Evolutionary conservation across 2,113 vertebrate species (phyloP).

Genomic region (Pyrgilauda ruficollis): DNA sequence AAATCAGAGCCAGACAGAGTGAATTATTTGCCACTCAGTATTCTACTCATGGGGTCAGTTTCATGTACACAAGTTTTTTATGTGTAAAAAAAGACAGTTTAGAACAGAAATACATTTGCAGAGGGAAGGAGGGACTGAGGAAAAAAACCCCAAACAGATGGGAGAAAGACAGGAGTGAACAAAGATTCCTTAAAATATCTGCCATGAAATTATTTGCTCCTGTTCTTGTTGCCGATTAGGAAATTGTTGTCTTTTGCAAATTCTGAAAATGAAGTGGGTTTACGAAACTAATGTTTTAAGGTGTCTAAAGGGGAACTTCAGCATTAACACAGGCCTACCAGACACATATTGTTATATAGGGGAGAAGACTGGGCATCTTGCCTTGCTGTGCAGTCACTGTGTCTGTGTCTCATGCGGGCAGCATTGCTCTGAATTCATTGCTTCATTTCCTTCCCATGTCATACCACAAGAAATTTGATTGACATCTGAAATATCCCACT

Average conservation of each 20-base stretch:
- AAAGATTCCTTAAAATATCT: background rate
- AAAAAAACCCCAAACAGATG: background rate
- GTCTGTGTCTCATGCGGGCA: accelerated
- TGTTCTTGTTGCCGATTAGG: background rate
- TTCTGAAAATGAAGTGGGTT: background rate
- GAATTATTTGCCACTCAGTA: background rate
- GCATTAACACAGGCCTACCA: background rate
- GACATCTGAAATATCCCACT: slow-evolving; percentile 16
- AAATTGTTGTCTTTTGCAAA: background rate
- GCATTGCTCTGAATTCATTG: background rate
- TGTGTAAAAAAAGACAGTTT: background rate
- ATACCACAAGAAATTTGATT: background rate
- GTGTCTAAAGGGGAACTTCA: background rate
- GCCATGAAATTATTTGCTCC: background rate
- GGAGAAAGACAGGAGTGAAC: background rate
- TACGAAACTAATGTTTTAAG: background rate
- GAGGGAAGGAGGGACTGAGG: background rate
- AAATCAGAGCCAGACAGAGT: background rate
- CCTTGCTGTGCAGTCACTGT: background rate
- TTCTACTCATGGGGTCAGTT: background rate
- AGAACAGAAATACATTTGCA: background rate
- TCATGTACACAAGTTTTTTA: background rate
- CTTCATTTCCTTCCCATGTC: background rate
- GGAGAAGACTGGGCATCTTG: background rate
- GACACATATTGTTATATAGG: background rate